Conservation (phyloP, 30 jellyfish, hydroid and myxozoan species). For the Aurelia sp. region DNA sequence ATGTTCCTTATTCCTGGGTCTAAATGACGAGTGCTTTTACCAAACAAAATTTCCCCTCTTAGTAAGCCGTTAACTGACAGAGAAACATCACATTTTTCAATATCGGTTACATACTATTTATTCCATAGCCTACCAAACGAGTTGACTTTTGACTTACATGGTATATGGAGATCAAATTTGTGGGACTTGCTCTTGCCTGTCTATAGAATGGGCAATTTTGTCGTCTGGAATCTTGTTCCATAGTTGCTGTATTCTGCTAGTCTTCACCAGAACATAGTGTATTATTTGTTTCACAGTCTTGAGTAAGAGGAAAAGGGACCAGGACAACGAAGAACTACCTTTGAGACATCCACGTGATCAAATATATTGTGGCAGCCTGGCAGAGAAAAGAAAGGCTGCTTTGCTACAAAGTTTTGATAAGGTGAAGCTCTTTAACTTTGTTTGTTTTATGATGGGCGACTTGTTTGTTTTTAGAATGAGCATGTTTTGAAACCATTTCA, state of each 20-base stretch:
- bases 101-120: too few species aligned
- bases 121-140: too few species aligned
- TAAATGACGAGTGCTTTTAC: too few species aligned
- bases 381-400: slow-evolving; percentile 44
- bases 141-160: too few species aligned
- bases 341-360: not conserved
- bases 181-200: too few species aligned
- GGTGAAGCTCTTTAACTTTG: slow-evolving; percentile 2
- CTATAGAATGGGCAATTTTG: too few species aligned
- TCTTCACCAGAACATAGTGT: not conserved
- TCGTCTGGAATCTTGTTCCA: not conserved
- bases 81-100: too few species aligned
- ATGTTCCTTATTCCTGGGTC: too few species aligned
- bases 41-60: too few species aligned
- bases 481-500: too few species aligned
- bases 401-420: slow-evolving; percentile 38
- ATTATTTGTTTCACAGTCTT: slow-evolving; percentile 13
- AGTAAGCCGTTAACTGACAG: too few species aligned
- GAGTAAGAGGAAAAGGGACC: slow-evolving; percentile 21
- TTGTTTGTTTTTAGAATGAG: not conserved
- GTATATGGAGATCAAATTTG: too few species aligned
- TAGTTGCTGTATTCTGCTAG: not conserved
- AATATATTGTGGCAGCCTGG: slow-evolving; percentile 20
- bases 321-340: slow-evolving; percentile 37
- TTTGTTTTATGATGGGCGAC: not conserved